Evolutionary conservation across 2,113 vertebrate species (phyloP), one percentile per base, ranked within the genome.

Genomic region (Columbina picui): DNA sequence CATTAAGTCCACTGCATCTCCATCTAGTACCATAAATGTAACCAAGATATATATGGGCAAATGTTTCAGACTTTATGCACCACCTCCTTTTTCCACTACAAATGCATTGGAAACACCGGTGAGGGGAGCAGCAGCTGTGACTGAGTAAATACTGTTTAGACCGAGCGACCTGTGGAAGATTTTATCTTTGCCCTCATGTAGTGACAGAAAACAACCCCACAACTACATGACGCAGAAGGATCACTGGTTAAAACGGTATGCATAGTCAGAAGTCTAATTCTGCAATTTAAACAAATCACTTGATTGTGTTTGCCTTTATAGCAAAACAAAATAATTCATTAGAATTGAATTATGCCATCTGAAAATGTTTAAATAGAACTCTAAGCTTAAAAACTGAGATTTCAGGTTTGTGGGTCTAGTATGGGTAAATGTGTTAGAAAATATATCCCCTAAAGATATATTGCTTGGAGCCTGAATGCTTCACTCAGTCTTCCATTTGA

Each of bases 41-140:
- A 60, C 2, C 26, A 88, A 23, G 2, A n/a, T 6, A 61, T 0
- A 36, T 0, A 39, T 38, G 30, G 22, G 6, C 27, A 59, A 50
- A 41, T 29, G 7, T 30, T 90, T 68, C 32, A 53, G 43, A 43
- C 36, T 69, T 86, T 14, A 69, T 3, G 20, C 11, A 10, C 12
- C 26, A 26, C 9, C 14, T 57, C 25, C 52, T 67, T 63, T 50
- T 74, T 45, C 45, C 12, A 63, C 29, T 36, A 52, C 22, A 70
- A 63, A 69, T 19, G 53, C 9, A 65, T 2, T 45, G 36, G 21
- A 49, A 8, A 32, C 13, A 6, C 19, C 32, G 27, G 25, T 26
- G 20, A 34, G 8, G 82, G 10, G 10, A 69, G 18, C 27, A 90
- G n/a, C 2, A 61, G 45, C 7, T 80, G 38, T 38, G 26, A 61